Conservation (phyloP, 2,888 invertebrate genomes). For the Campopleginae sp. region DNA sequence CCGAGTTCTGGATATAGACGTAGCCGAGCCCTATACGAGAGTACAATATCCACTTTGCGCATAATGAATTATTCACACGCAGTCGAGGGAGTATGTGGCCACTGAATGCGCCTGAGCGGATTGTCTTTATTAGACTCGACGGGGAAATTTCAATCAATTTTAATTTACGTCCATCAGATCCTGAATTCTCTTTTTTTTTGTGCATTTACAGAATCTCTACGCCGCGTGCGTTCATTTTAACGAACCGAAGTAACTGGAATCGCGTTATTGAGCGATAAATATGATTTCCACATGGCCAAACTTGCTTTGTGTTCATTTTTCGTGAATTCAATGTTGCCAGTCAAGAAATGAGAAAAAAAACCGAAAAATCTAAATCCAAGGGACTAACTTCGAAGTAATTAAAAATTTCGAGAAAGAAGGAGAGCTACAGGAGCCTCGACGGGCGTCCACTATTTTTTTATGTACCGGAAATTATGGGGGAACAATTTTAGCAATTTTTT, state of each 20-base stretch:
- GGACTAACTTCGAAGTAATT: not conserved
- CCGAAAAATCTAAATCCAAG: not conserved
- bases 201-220: not conserved
- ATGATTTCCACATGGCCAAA: too few relatives aligned
- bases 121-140: slow-evolving; percentile 39
- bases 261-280: not conserved
- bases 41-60: slow-evolving; percentile 57
- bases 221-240: not conserved
- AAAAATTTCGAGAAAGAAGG: not conserved
- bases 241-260: not conserved
- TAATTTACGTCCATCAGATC: slow-evolving; percentile 24
- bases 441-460: not conserved
- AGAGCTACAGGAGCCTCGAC: not conserved
- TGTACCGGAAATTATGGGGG: not conserved
- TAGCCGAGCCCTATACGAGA: not conserved
- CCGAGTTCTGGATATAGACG: slow-evolving; percentile 24
- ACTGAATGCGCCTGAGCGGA: slow-evolving; percentile 1
- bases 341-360: not conserved
- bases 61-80: slow-evolving; percentile 63
- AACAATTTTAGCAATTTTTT: not conserved
- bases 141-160: slow-evolving; percentile 41
- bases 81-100: slow-evolving; percentile 42
- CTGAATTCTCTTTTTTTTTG: not conserved
- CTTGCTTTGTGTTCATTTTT: too few relatives aligned
- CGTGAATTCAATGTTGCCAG: not conserved